Base-by-base conservation (phyloP, 2,888 invertebrate genomes). In the Drosophila koepferae region DNA sequence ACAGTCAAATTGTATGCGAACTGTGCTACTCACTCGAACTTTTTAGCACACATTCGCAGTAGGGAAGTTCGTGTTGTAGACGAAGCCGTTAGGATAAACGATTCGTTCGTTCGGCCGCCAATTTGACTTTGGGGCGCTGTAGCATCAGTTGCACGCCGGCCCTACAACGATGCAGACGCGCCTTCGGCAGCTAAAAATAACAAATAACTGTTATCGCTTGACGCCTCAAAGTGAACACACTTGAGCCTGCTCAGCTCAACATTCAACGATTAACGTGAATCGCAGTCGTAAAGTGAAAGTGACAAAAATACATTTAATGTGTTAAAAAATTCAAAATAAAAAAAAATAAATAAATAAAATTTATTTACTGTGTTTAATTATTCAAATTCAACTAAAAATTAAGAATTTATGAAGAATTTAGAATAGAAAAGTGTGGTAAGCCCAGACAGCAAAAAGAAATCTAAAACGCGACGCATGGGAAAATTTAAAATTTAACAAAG, bases 101-200 rank as follows among this genome's bases (percentile, higher is more conserved):
- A 31, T 16, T 53, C 51, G 23, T 18, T 36, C 44, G 51, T 8
- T 72, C 71, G 66, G 20, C n/a, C 36, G 63, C 36, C 61, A 64
- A 49, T 55, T n/a, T 28, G 44, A n/a, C 58, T 34, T 20, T 55
- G 40, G 8, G 44, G 18, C 20, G 36, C 48, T n/a, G 41, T n/a
- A 48, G 41, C 43, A 34, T 46, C 77, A 91, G 91, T 91, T 79
- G 66, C 73, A 78, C 84, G 80, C 91, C 91, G 91, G 91, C 83
- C 80, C 80, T 89, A 73, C 74, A 74, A 73, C 77, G 76, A 79
- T 75, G 79, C 78, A 72, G 89, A 89, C 89, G 87, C 71, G 43
- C 53, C 63, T 65, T 75, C 61, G 62, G 75, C 76, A 59, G 46
- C 58, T 46, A 5, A 7, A 12, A 18, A 51, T 28, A n/a, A 53